A percentile compares a stretch with the other conserved stretches of the same genome.
Evolutionary conservation across 2,888 invertebrate species (phyloP).

Genomic region (Polydrusus cervinus): DNA sequence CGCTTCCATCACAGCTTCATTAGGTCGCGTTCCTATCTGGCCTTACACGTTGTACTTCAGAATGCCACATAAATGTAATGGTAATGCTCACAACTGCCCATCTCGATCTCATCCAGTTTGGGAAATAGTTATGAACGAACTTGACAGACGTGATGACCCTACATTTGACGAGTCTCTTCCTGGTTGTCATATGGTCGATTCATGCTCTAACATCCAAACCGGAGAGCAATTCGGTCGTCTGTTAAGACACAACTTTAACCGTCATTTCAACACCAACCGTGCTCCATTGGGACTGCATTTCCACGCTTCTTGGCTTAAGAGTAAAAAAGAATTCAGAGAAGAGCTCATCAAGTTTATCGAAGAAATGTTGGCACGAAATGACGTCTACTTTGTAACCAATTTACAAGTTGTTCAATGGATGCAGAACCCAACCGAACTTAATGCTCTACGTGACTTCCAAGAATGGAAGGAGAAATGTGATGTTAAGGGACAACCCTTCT

Average conservation of each 20-base stretch:
- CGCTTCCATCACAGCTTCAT: conserved; percentile 93
- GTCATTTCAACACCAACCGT: conserved; percentile 93
- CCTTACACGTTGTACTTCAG: conserved; percentile 97
- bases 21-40: conserved; percentile 94
- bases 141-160: conserved; percentile 94
- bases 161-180: conserved; percentile 94
- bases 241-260: conserved; percentile 94
- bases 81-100: conserved; percentile 95
- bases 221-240: conserved; percentile 93
- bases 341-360: conserved; percentile 94
- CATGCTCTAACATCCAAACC: conserved; percentile 92
- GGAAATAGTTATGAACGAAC: conserved; percentile 98
- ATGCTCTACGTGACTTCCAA: conserved; percentile 90
- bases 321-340: conserved; percentile 93
- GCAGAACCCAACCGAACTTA: conserved; percentile 93
- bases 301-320: conserved; percentile 96
- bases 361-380: conserved; percentile 91
- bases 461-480: conserved; percentile 98
- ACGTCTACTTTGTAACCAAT: conserved; percentile 95
- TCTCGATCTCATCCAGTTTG: conserved; percentile 93
- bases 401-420: conserved; percentile 89
- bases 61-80: conserved; percentile 96
- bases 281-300: conserved; percentile 90
- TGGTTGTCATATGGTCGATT: conserved; percentile 96
- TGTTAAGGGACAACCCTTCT: conserved; percentile 94